Evolutionary conservation across 2,888 invertebrate genomes (phyloP), one percentile per base, ranked within the genome.

Genomic region (Apotomis betuletana): DNA sequence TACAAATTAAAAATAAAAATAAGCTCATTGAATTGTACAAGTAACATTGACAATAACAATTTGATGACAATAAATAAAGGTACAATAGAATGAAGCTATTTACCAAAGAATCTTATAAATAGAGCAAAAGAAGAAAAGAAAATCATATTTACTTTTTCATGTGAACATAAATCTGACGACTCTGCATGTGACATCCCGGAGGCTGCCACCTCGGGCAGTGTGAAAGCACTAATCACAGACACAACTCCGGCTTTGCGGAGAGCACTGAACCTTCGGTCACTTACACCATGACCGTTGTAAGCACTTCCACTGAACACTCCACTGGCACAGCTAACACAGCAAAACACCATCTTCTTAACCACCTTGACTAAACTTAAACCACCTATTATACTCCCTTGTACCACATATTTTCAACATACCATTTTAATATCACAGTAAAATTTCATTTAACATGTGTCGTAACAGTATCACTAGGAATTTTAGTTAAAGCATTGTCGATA

Each of bases 401-500:
- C 87, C 91, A 91, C 92, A 89, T 83, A 84, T 86, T 81, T 83
- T 84, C 85, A 80, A 85, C 85, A 83, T 88, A 89, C 88, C 86
- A 87, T 86, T 85, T 83, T 78, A 84, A 81, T 75, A 88, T 87
- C 91, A 92, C 91, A 90, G 84, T 84, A 88, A 87, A 81, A 87
- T 87, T 87, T 85, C 46, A 74, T 85, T 79, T 84, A 85, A 78
- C 80, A 81, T 81, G 78, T 80, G 80, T 79, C 77, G 79, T 79
- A 87, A 87, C 85, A 90, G 87, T 89, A 90, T 89, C 92, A 92
- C 92, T 92, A 86, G 81, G 27, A 67, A 69, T 88, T 90, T 91
- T 91, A 93, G 93, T 92, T 92, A 92, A 92, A 92, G 92, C 88
- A 92, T 93, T 92, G 93, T 93, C 93, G 93, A 93, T 92, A 83